A percentile compares a stretch with the other conserved stretches of the same genome.
phyloP scores from a whole-genome alignment of 2,888 invertebrate genomes.

The Drosophila yooni region DNA sequence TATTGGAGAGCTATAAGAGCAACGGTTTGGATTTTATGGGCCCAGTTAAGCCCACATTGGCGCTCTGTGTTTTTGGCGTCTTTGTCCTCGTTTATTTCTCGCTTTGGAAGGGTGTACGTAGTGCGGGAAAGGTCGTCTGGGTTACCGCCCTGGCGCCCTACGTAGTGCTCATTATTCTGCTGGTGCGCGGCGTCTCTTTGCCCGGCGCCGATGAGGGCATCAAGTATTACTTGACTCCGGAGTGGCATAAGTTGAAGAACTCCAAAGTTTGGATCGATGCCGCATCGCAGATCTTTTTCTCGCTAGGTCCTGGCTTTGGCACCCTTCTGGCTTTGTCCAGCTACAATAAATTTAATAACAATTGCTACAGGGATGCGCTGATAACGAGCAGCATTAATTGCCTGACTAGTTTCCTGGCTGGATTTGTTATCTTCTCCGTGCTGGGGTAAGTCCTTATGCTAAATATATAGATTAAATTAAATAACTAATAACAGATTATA shows the following conservation, averaged over 20 bases:
- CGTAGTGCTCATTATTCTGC: conserved; percentile 93
- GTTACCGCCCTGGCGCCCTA: conserved; percentile 97
- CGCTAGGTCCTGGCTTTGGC: conserved; percentile 96
- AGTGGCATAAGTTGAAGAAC: conserved; percentile 93
- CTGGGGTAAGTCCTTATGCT: conserved; percentile 87
- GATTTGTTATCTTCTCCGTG: conserved; percentile 97
- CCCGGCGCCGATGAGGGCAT: conserved; percentile 95
- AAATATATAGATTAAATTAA: neutral
- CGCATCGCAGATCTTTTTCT: conserved; percentile 97
- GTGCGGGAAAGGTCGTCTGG: conserved; percentile 98
- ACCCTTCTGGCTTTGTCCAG: conserved; percentile 95
- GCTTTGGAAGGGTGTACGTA: conserved; percentile 97
- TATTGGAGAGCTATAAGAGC: conserved; percentile 93
- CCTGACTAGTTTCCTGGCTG: conserved; percentile 95
- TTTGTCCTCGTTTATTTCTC: conserved; percentile 98
- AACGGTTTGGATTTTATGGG: conserved; percentile 95
- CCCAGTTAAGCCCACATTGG: conserved; percentile 94
- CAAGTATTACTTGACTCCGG: conserved; percentile 94
- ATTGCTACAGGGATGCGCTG: conserved; percentile 94
- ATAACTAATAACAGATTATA: too few species aligned
- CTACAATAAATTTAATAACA: conserved; percentile 97
- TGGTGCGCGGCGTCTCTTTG: conserved; percentile 92
- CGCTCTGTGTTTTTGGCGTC: conserved; percentile 95
- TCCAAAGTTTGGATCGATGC: conserved; percentile 96
- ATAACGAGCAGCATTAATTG: conserved; percentile 96